Evolutionary conservation across 2,113 vertebrate species (phyloP).

Genomic region (Corythornis madagascariensis): DNA sequence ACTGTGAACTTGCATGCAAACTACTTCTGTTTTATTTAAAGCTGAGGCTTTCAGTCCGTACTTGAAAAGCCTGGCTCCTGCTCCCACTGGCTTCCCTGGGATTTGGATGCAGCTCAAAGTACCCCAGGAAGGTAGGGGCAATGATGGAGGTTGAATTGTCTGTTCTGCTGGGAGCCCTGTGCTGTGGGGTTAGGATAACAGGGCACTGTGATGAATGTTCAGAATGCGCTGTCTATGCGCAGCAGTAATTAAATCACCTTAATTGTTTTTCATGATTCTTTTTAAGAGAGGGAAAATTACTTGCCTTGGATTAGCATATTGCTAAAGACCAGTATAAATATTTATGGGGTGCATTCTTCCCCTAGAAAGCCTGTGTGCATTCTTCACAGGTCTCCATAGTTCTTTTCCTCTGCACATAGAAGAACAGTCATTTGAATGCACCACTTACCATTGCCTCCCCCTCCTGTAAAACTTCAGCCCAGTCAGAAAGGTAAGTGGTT

Average conservation of each 20-base stretch:
- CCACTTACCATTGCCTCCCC: neutral
- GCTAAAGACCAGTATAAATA: slow-evolving; percentile 61
- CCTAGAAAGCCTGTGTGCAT: slow-evolving; percentile 35
- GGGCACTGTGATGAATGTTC: slow-evolving; percentile 30
- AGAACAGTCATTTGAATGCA: neutral
- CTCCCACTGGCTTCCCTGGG: slow-evolving; percentile 21
- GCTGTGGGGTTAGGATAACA: slow-evolving; percentile 1
- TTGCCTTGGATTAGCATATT: slow-evolving; percentile 56
- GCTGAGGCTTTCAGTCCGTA: neutral
- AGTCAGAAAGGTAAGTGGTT: slow-evolving; percentile 12
- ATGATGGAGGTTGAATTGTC: slow-evolving; percentile 24
- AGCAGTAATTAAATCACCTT: slow-evolving; percentile 66
- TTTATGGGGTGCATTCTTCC: slow-evolving; percentile 41
- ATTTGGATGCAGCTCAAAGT: slow-evolving; percentile 41
- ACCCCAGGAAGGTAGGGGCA: slow-evolving; percentile 21
- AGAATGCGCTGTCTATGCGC: slow-evolving; percentile 6
- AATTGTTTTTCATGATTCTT: slow-evolving; percentile 45
- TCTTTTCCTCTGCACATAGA: neutral
- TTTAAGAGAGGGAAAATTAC: slow-evolving; percentile 38
- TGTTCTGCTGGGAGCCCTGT: neutral
- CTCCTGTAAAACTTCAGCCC: neutral
- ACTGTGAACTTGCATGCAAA: slow-evolving; percentile 24
- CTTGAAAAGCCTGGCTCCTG: slow-evolving; percentile 38
- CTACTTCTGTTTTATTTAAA: slow-evolving; percentile 40
- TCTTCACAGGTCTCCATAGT: slow-evolving; percentile 55